Conservation (phyloP, 2,797 vertebrate species). For the Intellagama lesueurii region DNA sequence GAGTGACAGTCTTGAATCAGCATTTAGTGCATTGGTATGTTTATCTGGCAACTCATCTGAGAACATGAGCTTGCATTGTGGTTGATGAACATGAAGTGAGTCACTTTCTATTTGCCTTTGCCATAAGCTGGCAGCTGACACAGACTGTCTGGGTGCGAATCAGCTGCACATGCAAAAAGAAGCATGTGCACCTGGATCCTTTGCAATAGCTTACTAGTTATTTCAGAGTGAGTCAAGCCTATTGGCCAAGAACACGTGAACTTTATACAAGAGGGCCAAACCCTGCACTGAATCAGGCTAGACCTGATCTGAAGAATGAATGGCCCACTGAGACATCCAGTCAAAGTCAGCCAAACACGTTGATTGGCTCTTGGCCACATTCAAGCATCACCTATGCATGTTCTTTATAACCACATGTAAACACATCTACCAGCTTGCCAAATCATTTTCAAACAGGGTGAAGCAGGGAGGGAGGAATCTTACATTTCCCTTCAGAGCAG, state of each 20-base stretch:
- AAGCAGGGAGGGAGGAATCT: no score
- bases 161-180: background rate
- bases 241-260: background rate
- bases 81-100: background rate
- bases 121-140: background rate
- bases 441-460: background rate
- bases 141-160: constrained; percentile 8
- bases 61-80: background rate
- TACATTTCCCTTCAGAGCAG: background rate
- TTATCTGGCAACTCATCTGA: background rate
- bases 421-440: background rate
- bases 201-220: constrained; percentile 8
- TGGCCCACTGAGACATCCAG: background rate
- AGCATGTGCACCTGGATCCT: background rate
- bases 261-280: background rate
- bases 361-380: background rate
- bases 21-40: background rate
- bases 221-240: constrained; percentile 6
- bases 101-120: background rate
- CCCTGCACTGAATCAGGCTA: background rate
- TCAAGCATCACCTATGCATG: background rate
- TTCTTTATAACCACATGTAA: background rate
- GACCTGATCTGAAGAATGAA: background rate
- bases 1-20: background rate
- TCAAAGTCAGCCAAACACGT: background rate